Percentiles rank a stretch among this genome's conserved stretches.
Evolutionary conservation across 2,888 invertebrate genomes (phyloP).

Genomic region (Scaptomyza cyrtandrae): DNA sequence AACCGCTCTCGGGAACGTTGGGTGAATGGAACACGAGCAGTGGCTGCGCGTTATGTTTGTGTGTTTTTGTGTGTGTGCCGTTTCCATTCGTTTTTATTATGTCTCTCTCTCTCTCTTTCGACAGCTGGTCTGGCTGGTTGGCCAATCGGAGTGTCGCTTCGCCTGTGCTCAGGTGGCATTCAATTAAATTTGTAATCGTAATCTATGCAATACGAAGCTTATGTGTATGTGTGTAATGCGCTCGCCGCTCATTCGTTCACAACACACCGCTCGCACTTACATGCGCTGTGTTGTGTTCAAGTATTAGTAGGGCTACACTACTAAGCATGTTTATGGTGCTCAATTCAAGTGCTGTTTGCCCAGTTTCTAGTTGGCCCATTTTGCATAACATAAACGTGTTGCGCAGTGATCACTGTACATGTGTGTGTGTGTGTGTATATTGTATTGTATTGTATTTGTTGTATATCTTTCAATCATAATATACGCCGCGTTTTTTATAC

Average conservation of each 20-base stretch:
- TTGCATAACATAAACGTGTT: slow-evolving; percentile 32
- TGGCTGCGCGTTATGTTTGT: slow-evolving; percentile 1
- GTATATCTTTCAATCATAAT: slow-evolving; percentile 63
- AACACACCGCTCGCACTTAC: slow-evolving; percentile 20
- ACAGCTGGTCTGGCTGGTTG: slow-evolving; percentile 43
- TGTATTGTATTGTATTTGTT: slow-evolving; percentile 24
- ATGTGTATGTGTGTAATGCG: slow-evolving; percentile 52
- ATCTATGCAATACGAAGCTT: slow-evolving; percentile 64
- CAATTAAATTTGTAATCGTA: slow-evolving; percentile 76
- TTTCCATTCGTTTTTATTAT: slow-evolving; percentile 43
- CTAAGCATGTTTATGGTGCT: slow-evolving; percentile 39
- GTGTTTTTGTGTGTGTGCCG: slow-evolving; percentile 16
- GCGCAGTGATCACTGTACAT: slow-evolving; percentile 41
- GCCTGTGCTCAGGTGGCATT: slow-evolving; percentile 72
- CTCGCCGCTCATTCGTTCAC: slow-evolving; percentile 65
- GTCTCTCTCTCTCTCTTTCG: slow-evolving; percentile 20
- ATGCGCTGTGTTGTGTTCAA: neutral
- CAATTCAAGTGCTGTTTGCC: slow-evolving; percentile 33
- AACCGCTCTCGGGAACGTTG: slow-evolving; percentile 30
- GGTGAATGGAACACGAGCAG: slow-evolving; percentile 27
- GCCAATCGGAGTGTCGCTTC: slow-evolving; percentile 77
- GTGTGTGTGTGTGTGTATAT: slow-evolving; percentile 11
- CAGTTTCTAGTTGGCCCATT: slow-evolving; percentile 11
- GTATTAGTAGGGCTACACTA: slow-evolving; percentile 40
- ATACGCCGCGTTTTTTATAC: slow-evolving; percentile 55